Conservation (phyloP, 23 tunicate genomes). For the Halocynthia aurantium region DNA sequence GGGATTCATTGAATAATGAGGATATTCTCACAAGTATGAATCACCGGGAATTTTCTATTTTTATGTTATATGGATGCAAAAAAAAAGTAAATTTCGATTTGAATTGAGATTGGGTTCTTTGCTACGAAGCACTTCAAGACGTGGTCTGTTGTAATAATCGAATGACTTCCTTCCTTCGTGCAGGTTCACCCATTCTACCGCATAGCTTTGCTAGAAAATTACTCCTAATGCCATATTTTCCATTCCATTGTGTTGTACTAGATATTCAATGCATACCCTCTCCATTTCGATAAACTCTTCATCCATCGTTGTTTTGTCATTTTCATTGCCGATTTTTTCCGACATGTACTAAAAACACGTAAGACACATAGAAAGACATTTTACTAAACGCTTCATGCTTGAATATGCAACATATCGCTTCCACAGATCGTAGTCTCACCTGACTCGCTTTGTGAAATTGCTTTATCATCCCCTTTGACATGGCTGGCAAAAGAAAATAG, state of each 20-base stretch:
- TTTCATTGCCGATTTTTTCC: slow-evolving; percentile 79
- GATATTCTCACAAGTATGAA: too few relatives aligned
- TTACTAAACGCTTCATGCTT: background rate
- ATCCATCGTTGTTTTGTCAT: slow-evolving; percentile 91
- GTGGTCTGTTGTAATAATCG: too few relatives aligned
- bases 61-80: too few relatives aligned
- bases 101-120: too few relatives aligned
- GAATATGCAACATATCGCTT: background rate
- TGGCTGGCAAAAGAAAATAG: background rate
- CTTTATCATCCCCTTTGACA: slow-evolving; percentile 53
- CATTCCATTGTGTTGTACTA: background rate
- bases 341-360: slow-evolving; percentile 61
- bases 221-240: slow-evolving; percentile 56
- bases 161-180: too few relatives aligned
- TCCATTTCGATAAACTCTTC: slow-evolving; percentile 93
- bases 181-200: too few relatives aligned
- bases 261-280: slow-evolving; percentile 34
- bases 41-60: too few relatives aligned
- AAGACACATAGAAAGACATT: background rate
- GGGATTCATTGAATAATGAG: too few relatives aligned
- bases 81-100: too few relatives aligned
- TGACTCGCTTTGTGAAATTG: slow-evolving; percentile 91
- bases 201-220: slow-evolving; percentile 33
- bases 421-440: slow-evolving; percentile 14
- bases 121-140: too few relatives aligned